These are phyloP conservation scores for Myotis lucifugus DNA, from an alignment of 2,113 vertebrate genomes.

Conservation along the genomic window DNA sequence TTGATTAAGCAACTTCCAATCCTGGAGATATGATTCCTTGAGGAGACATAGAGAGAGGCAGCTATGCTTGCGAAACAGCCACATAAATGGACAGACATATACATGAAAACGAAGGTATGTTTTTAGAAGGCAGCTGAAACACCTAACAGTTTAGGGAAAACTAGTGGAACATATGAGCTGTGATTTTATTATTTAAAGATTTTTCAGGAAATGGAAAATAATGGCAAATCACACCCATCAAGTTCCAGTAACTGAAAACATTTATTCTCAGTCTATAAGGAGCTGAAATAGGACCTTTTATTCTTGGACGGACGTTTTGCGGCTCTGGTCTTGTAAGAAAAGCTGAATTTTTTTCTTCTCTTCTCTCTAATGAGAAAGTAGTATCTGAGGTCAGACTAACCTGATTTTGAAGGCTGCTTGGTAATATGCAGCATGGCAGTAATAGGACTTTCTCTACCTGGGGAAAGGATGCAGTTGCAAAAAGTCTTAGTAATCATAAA, in stretches of 20 bases:
- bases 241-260: slow-evolving; percentile 70
- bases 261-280: slow-evolving; percentile 48
- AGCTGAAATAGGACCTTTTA: slow-evolving; percentile 52
- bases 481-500: slow-evolving; percentile 29
- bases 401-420: slow-evolving; percentile 31
- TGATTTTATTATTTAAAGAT: slow-evolving; percentile 73
- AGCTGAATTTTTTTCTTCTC: slow-evolving; percentile 50
- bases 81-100: neutral
- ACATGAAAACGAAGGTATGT: slow-evolving; percentile 25
- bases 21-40: slow-evolving; percentile 7
- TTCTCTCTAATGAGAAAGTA: slow-evolving; percentile 51
- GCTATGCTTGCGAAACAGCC: accelerated
- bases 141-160: slow-evolving; percentile 59
- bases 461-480: slow-evolving; percentile 43
- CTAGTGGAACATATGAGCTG: slow-evolving; percentile 61
- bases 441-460: slow-evolving; percentile 25
- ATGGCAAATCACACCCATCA: slow-evolving; percentile 70
- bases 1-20: neutral
- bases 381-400: slow-evolving; percentile 42
- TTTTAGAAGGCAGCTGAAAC: slow-evolving; percentile 64
- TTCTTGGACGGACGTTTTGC: slow-evolving; percentile 39
- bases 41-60: neutral
- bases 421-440: neutral
- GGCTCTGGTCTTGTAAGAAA: slow-evolving; percentile 11
- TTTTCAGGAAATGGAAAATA: slow-evolving; percentile 76